phyloP scores from a whole-genome alignment of 2,888 invertebrate genomes.

The Agrochola macilenta region DNA sequence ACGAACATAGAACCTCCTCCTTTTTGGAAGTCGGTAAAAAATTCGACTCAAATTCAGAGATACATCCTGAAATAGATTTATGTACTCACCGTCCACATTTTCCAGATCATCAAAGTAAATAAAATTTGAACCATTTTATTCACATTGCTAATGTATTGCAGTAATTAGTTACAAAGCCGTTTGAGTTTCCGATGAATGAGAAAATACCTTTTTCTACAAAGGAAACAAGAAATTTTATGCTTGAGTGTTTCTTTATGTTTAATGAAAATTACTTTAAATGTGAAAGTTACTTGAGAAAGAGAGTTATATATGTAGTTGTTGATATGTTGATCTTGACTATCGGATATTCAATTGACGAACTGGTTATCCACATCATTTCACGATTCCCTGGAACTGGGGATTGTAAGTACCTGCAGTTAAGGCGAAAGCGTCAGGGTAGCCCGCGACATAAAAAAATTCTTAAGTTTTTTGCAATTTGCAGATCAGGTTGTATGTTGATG shows the following conservation, averaged over 20 bases:
- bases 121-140: conserved; percentile 45
- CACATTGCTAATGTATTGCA: conserved; percentile 45
- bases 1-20: no score
- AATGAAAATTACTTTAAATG: conserved; percentile 44
- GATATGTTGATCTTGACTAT: background rate
- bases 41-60: background rate
- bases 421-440: no score
- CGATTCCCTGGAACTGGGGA: background rate
- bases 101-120: conserved; percentile 33
- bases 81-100: conserved; percentile 1
- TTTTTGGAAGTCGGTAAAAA: no score
- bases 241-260: conserved; percentile 42
- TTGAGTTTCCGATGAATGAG: conserved; percentile 51
- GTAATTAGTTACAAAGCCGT: conserved; percentile 58
- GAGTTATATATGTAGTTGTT: background rate
- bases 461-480: no score
- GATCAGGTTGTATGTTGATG: no score
- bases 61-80: conserved; percentile 14
- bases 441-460: no score
- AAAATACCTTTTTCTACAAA: conserved; percentile 58
- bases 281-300: conserved; percentile 16
- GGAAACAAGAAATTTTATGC: conserved; percentile 45
- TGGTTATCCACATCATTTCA: background rate
- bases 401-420: no score
- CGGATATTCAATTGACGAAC: background rate